phyloP scores from a whole-genome alignment of 2,113 vertebrate genomes.

The Rhodinocichla rosea region DNA sequence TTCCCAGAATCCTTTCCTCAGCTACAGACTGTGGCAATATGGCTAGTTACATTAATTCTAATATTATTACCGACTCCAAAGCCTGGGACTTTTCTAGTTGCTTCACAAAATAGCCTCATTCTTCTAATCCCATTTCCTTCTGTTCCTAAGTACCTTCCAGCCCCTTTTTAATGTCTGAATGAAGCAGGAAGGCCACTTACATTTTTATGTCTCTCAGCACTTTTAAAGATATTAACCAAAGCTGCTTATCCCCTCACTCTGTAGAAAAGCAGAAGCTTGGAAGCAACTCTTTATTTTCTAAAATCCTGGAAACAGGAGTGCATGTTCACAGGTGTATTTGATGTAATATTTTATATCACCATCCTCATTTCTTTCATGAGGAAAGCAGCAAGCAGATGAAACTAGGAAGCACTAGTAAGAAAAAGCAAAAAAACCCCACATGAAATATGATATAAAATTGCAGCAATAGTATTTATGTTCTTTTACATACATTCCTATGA shows the following conservation, averaged over 20 bases:
- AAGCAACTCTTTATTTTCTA: conserved; percentile 3
- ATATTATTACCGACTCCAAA: not conserved
- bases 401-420: conserved; percentile 45
- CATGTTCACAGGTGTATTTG: conserved; percentile 1
- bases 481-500: conserved; percentile 54
- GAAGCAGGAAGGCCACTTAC: not conserved
- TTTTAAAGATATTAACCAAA: conserved; percentile 21
- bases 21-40: not conserved
- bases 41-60: not conserved
- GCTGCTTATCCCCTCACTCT: not conserved
- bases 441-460: conserved; percentile 61
- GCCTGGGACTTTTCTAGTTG: not conserved
- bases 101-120: not conserved
- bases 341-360: conserved; percentile 24
- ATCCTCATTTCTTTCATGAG: conserved; percentile 47
- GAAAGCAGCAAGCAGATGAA: conserved; percentile 26
- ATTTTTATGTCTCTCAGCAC: not conserved
- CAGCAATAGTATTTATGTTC: conserved; percentile 66
- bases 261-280: not conserved
- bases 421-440: not conserved
- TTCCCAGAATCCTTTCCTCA: not conserved
- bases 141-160: not conserved
- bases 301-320: not conserved
- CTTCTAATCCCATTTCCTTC: not conserved
- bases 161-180: not conserved